These are phyloP conservation scores for Rhagoletis zephyria DNA, from an alignment of 1,140 invertebrate genomes.

Conservation along the genomic window DNA sequence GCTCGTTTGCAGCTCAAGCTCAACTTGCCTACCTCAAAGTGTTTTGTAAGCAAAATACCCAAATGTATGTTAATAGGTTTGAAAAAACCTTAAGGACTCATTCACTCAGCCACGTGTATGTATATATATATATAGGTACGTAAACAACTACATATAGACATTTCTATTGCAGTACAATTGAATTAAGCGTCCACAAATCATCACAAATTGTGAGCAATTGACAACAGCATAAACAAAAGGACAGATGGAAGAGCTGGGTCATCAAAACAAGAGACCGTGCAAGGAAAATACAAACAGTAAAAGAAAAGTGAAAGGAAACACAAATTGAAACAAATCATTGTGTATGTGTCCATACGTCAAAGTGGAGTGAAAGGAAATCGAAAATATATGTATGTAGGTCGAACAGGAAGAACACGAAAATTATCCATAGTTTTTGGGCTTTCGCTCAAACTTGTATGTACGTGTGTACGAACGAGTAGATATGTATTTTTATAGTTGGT, in stretches of 20 bases:
- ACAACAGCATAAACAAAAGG: slow-evolving; percentile 1
- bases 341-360: background rate
- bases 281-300: background rate
- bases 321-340: background rate
- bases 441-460: background rate
- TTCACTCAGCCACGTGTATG: background rate
- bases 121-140: background rate
- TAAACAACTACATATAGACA: background rate
- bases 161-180: background rate
- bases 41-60: too few species aligned
- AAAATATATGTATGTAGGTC: background rate
- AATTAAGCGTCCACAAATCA: slow-evolving; percentile 32
- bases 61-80: too few species aligned
- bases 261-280: background rate
- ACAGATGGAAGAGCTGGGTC: background rate
- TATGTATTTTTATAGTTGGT: too few species aligned
- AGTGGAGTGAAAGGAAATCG: background rate
- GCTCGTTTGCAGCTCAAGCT: too few species aligned
- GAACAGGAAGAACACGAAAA: background rate
- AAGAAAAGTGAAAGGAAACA: background rate
- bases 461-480: background rate
- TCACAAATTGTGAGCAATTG: slow-evolving; percentile 25
- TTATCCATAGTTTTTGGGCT: background rate
- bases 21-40: too few species aligned
- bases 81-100: too few species aligned